Conservation (phyloP, 2,797 vertebrate species). For the Rhabdophis nuchalis region DNA sequence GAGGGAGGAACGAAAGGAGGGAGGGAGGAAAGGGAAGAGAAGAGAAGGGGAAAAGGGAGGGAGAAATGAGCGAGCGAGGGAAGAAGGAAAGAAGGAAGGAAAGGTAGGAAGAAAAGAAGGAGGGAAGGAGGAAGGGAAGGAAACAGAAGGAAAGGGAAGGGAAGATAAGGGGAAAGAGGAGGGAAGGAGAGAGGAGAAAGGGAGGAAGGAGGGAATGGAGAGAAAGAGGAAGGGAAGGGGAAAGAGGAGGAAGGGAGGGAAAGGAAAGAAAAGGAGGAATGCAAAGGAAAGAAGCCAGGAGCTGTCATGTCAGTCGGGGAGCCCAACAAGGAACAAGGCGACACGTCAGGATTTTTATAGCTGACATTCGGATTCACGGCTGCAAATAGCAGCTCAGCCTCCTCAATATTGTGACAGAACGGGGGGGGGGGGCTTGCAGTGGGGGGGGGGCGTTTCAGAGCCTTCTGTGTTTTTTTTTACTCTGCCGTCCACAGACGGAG, state of each 20-base stretch:
- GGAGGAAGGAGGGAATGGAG: too few relatives aligned
- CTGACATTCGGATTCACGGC: constrained; percentile 80
- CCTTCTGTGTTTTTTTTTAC: constrained; percentile 9
- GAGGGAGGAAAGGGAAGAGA: too few relatives aligned
- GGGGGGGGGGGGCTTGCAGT: constrained; percentile 59
- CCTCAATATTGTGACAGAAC: constrained; percentile 79
- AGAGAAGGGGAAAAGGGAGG: too few relatives aligned
- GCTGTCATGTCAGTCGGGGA: constrained; percentile 75
- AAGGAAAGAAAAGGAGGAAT: not conserved
- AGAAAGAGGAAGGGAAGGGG: not conserved
- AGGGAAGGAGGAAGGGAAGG: too few relatives aligned
- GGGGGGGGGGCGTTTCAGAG: constrained; percentile 50
- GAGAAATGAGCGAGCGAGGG: too few relatives aligned
- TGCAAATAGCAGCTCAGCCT: constrained; percentile 75
- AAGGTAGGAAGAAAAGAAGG: too few relatives aligned
- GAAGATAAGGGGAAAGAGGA: rapidly evolving
- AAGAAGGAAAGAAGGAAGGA: too few relatives aligned
- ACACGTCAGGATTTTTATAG: constrained; percentile 77
- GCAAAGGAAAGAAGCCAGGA: constrained; percentile 72
- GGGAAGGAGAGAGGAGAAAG: not conserved
- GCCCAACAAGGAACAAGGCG: constrained; percentile 72
- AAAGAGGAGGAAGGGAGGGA: not conserved
- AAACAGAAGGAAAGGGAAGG: rapidly evolving
- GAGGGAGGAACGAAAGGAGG: not conserved
- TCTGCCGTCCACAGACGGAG: too few relatives aligned